Evolutionary conservation across 2,797 vertebrate genomes (phyloP), one percentile per base, ranked within the genome.

Genomic region (Phrynocephalus forsythii): DNA sequence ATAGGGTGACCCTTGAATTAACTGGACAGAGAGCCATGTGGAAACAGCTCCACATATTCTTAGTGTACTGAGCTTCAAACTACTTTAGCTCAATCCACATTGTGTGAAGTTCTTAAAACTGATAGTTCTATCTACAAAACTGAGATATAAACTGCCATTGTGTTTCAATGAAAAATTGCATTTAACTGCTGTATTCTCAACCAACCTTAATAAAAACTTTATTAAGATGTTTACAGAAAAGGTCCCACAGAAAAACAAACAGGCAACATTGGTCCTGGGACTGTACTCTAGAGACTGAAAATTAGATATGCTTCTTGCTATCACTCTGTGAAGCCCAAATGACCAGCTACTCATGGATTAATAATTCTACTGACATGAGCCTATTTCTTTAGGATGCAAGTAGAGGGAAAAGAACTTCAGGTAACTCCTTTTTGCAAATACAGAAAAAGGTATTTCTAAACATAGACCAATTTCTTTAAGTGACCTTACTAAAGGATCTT

Each of bases 241-340:
- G 1, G 18, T 16, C 44, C 22, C 87, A 94, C 89, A n/a, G 9
- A 15, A 3, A 11, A 52, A 90, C 66, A 90, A 94, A 90, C 93
- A 90, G 9, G 79, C 3, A 93, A 91, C 48, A 3, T 90, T 80
- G 87, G 85, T 90, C 93, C 86, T 10, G 93, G 91, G 94, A 95
- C 86, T 93, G 68, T 90, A 50, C 33, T 87, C 90, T 83, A 72
- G 71, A 52, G 15, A 63, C 18, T 84, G 88, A 56, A 6, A 50
- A 0, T 68, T 84, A 81, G 68, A 18, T 33, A 52, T 66, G 20
- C 28, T 83, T 83, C 82, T 13, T 33, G 83, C 86, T 88, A 81
- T 22, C 80, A 86, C 84, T 9, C 67, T 44, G 71, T 77, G 56
- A 44, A 60, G 63, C 13, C 77, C 22, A 82, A 48, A 80, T 3